phyloP scores from a whole-genome alignment of 2,113 vertebrate species.

The Micronycteris hirsuta region DNA sequence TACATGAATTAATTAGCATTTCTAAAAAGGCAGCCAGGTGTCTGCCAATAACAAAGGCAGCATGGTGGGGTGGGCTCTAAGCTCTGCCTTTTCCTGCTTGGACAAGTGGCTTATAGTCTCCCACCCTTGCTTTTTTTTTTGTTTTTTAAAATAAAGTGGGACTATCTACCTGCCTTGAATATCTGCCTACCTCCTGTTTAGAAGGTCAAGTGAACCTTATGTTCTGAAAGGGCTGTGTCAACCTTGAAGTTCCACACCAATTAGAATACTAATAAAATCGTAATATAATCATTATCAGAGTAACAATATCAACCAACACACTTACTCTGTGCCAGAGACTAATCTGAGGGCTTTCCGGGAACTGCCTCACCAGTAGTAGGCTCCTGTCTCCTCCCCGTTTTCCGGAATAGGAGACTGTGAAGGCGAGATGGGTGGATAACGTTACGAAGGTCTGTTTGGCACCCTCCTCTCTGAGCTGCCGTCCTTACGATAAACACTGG shows the following conservation, averaged over 20 bases:
- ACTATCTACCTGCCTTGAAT: neutral
- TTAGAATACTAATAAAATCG: neutral
- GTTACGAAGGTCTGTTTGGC: neutral
- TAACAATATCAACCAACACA: neutral
- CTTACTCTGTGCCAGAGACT: neutral
- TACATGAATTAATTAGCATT: neutral
- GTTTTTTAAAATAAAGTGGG: neutral
- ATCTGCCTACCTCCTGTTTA: neutral
- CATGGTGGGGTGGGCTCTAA: neutral
- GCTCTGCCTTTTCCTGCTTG: neutral
- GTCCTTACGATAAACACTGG: neutral
- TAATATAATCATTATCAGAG: neutral
- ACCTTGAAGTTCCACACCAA: neutral
- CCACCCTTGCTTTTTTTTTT: neutral
- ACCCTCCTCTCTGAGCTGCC: neutral
- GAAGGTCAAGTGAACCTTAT: neutral
- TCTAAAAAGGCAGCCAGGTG: neutral
- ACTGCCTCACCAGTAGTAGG: neutral
- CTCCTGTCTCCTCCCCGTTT: neutral
- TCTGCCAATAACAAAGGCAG: neutral
- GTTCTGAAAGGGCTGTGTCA: neutral
- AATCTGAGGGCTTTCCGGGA: neutral
- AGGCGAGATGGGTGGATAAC: neutral
- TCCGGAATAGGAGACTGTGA: neutral
- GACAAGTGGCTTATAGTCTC: neutral